These are phyloP conservation scores for Carabus problematicus DNA, from an alignment of 2,888 invertebrate genomes.

Conservation along the genomic window DNA sequence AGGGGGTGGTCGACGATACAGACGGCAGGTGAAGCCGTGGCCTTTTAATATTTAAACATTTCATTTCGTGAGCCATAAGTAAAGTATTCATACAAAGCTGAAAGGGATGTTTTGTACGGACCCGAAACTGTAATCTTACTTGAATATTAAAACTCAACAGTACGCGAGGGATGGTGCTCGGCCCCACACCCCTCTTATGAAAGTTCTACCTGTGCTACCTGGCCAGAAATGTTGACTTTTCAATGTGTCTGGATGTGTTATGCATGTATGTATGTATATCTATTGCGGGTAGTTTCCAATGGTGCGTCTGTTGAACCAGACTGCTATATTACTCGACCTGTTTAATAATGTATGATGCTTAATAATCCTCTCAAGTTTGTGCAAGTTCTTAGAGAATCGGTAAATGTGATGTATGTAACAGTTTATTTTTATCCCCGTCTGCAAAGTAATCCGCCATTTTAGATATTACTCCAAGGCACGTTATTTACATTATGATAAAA, in stretches of 20 bases:
- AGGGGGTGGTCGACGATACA: constrained; percentile 4
- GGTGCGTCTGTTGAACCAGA: neutral
- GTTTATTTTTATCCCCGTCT: no score
- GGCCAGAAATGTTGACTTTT: constrained; percentile 18
- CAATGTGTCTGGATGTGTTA: constrained; percentile 22
- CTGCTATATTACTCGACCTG: neutral
- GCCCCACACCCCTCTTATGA: constrained; percentile 46
- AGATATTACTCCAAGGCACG: no score
- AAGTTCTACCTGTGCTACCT: constrained; percentile 22
- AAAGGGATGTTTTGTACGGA: constrained; percentile 37
- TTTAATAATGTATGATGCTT: constrained; percentile 34
- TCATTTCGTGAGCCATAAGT: constrained; percentile 42
- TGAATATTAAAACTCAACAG: constrained; percentile 30
- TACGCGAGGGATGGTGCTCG: constrained; percentile 21
- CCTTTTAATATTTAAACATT: constrained; percentile 41
- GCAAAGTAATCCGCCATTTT: no score
- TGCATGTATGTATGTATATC: neutral
- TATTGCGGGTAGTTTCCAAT: constrained; percentile 32
- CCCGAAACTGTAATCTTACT: constrained; percentile 37
- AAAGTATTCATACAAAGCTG: constrained; percentile 43
- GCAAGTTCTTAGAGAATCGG: constrained; percentile 1
- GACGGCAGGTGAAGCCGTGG: constrained; percentile 13
- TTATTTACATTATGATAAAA: no score
- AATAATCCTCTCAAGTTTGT: constrained; percentile 31
- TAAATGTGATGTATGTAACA: neutral